These are phyloP conservation scores for Yponomeuta cagnagella DNA, from an alignment of 2,888 invertebrate species.

Conservation along the genomic window DNA sequence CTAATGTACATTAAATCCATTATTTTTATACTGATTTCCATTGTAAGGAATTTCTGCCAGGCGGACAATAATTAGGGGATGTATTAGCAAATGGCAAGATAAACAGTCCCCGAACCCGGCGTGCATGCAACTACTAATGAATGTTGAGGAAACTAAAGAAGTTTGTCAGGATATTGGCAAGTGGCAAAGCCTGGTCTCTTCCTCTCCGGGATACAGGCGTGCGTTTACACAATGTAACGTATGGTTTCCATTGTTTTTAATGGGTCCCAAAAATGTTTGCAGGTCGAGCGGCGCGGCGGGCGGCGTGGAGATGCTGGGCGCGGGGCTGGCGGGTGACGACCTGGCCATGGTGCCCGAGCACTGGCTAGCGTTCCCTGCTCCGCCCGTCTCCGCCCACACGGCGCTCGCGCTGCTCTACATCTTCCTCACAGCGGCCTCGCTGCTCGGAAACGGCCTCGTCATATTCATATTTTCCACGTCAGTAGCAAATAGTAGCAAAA, in stretches of 20 bases:
- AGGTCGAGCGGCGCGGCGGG: slow-evolving; percentile 42
- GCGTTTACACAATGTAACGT: too few relatives aligned
- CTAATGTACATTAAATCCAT: too few relatives aligned
- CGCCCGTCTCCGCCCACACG: slow-evolving; percentile 87
- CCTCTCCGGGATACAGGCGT: too few relatives aligned
- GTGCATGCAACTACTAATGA: too few relatives aligned
- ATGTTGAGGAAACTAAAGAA: too few relatives aligned
- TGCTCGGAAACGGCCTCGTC: slow-evolving; percentile 89
- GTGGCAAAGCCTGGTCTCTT: too few relatives aligned
- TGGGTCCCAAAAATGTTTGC: background rate
- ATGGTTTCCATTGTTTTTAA: background rate
- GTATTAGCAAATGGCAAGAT: too few relatives aligned
- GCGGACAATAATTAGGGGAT: too few relatives aligned
- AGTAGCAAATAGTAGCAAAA: slow-evolving; percentile 39
- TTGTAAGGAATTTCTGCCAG: too few relatives aligned
- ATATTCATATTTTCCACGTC: slow-evolving; percentile 89
- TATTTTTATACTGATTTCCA: too few relatives aligned
- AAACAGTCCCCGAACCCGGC: too few relatives aligned
- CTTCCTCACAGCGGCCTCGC: slow-evolving; percentile 82
- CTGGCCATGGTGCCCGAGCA: slow-evolving; percentile 86
- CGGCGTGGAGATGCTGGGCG: slow-evolving; percentile 77
- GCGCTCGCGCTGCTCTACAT: slow-evolving; percentile 85
- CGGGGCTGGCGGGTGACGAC: slow-evolving; percentile 86
- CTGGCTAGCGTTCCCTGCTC: slow-evolving; percentile 87
- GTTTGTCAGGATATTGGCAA: too few relatives aligned